Percentiles rank a stretch among this genome's conserved stretches.
These are phyloP conservation scores for Pogonognathellus flavescens DNA, from an alignment of 1,140 invertebrate species.

Conservation along the genomic window DNA sequence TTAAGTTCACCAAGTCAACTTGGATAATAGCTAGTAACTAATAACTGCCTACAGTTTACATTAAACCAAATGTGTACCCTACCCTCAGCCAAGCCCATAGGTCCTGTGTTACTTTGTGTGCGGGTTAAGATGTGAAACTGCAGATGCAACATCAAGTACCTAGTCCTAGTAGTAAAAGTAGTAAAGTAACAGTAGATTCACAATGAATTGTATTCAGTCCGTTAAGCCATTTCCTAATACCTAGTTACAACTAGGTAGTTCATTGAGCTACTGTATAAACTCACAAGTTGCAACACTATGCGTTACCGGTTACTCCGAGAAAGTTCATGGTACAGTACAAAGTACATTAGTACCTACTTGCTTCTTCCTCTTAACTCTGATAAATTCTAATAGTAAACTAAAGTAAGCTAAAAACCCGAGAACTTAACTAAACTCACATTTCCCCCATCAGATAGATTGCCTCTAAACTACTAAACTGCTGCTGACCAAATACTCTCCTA, in stretches of 20 bases:
- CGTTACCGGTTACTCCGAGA: too few relatives aligned
- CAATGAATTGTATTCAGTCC: too few relatives aligned
- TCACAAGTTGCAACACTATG: too few relatives aligned
- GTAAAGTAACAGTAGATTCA: too few relatives aligned
- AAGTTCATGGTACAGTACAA: too few relatives aligned
- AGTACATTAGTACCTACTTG: too few relatives aligned
- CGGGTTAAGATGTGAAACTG: neutral
- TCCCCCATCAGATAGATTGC: slow-evolving; percentile 37
- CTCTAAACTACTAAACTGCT: slow-evolving; percentile 21
- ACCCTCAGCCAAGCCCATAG: neutral
- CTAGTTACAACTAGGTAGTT: too few relatives aligned
- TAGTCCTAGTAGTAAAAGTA: too few relatives aligned
- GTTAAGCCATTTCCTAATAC: too few relatives aligned
- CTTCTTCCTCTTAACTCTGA: neutral
- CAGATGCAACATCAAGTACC: neutral
- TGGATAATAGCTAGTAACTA: slow-evolving; percentile 19
- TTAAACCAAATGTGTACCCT: neutral
- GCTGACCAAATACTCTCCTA: neutral
- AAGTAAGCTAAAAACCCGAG: slow-evolving; percentile 12
- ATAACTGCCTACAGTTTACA: neutral
- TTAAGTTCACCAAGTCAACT: slow-evolving; percentile 34
- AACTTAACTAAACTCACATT: slow-evolving; percentile 30
- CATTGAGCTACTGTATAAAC: too few relatives aligned
- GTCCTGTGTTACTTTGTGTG: neutral
- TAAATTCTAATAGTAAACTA: slow-evolving; percentile 15